These are phyloP conservation scores for Homalodisca vitripennis DNA, from an alignment of 1,140 invertebrate species.

Conservation along the genomic window DNA sequence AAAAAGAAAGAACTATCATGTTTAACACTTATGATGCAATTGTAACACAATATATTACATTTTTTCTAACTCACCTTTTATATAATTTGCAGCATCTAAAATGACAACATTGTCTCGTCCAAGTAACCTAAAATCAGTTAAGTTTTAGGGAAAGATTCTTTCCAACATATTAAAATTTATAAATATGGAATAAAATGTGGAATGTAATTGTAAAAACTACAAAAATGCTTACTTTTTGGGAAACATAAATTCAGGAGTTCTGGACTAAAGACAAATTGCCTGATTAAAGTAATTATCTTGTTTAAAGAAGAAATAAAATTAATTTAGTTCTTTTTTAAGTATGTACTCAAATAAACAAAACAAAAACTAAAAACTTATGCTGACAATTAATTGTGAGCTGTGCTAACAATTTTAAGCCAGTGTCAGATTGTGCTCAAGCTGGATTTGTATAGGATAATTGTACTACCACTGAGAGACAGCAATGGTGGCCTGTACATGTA, in stretches of 20 bases:
- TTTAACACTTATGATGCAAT: neutral
- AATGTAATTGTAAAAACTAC: neutral
- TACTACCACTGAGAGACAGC: too few relatives aligned
- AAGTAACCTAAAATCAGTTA: slow-evolving; percentile 59
- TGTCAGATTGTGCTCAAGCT: too few relatives aligned
- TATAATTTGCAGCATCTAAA: slow-evolving; percentile 92
- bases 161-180: too few relatives aligned
- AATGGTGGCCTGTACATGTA: too few relatives aligned
- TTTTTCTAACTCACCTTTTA: slow-evolving; percentile 70
- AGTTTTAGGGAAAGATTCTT: too few relatives aligned
- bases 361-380: too few relatives aligned
- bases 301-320: too few relatives aligned
- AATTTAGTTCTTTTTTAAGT: too few relatives aligned
- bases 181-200: neutral
- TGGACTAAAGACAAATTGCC: neutral
- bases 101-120: slow-evolving; percentile 84
- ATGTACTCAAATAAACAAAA: too few relatives aligned
- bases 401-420: too few relatives aligned
- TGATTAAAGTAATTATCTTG: neutral
- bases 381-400: too few relatives aligned
- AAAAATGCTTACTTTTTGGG: neutral
- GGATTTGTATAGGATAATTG: too few relatives aligned
- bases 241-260: neutral
- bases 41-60: neutral
- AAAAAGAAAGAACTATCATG: neutral